Base-by-base conservation (phyloP, 2,888 invertebrate species). In the Leptinotarsa tumamoca region DNA sequence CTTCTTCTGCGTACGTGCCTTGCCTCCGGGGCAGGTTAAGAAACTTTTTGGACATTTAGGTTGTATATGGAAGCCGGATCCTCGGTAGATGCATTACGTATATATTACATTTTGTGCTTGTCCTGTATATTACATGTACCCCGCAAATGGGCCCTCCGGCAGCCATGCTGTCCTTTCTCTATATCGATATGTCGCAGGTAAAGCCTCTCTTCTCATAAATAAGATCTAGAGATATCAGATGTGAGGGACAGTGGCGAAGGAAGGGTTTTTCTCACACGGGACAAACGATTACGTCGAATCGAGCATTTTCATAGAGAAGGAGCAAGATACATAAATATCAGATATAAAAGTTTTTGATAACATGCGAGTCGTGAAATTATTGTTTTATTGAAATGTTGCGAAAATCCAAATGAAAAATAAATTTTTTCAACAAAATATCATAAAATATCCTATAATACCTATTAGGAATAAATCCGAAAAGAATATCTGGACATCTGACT, bases 31-130 rank as follows among this genome's bases (percentile, higher is more conserved):
- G 83, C 84, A 82, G 83, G 83, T 82, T 82, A 82, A 85, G 84
- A 84, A 84, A 84, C 85, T 84, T 84, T 85, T 85, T 83, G 85
- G 86, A 86, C 86, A 83, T 86, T 86, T 84, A 85, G 83, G 86
- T 86, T 85, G 85, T 87, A 86, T 86, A 86, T 84, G 84, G 80
- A 82, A 80, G 84, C 83, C 82, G 83, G 83, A 82, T 80, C 82
- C 80, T 81, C 82, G 83, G 3, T 52, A 4, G 83, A 76, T 85
- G 83, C 85, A 86, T 86, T 85, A 86, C 86, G 83, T 85, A 84
- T 85, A 85, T 82, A 81, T 82, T 83, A 81, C 80, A 75, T 82
- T 77, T 81, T 80, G 79, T 79, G 80, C 78, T 80, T 82, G 81
- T 83, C 80, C 80, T 82, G 79, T 83, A 84, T 85, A 85, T 85